Conservation (phyloP, 2,113 vertebrate genomes). For the Corynorhinus townsendii region DNA sequence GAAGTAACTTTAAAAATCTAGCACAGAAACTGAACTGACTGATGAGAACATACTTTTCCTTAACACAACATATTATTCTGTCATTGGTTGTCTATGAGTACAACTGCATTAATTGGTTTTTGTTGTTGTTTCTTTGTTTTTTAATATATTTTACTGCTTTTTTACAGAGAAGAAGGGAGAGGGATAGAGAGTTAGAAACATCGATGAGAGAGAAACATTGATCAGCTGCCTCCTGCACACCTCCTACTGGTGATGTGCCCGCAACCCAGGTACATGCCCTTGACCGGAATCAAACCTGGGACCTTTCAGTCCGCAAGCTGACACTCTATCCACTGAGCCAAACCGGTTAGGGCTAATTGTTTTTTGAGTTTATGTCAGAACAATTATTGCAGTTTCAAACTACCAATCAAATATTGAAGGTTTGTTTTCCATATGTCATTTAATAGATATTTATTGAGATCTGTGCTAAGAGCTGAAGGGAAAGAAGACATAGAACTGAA, state of each 20-base stretch:
- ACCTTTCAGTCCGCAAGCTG: too few relatives aligned
- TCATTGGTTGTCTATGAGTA: background rate
- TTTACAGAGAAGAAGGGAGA: too few relatives aligned
- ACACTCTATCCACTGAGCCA: too few relatives aligned
- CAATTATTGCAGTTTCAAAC: background rate
- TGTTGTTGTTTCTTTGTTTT: too few relatives aligned
- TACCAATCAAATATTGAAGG: constrained; percentile 34
- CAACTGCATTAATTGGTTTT: background rate
- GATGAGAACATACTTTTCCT: constrained; percentile 26
- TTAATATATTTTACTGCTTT: too few relatives aligned
- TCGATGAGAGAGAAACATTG: too few relatives aligned
- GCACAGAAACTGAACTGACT: constrained; percentile 25
- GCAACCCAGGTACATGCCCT: too few relatives aligned
- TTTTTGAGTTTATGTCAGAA: constrained; percentile 10
- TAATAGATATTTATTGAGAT: background rate
- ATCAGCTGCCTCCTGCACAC: too few relatives aligned
- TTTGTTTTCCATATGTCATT: constrained; percentile 2
- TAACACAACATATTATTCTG: constrained; percentile 28
- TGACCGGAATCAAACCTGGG: too few relatives aligned
- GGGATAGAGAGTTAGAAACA: too few relatives aligned
- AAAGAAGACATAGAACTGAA: background rate
- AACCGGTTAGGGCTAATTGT: too few relatives aligned
- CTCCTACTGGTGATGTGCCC: too few relatives aligned
- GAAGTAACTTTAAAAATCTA: constrained; percentile 59
- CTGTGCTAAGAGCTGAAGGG: background rate